A percentile compares a stretch with the other conserved stretches of the same genome.
These are phyloP conservation scores for Dynastes hyllus DNA, from an alignment of 2,888 invertebrate species.

Conservation along the genomic window DNA sequence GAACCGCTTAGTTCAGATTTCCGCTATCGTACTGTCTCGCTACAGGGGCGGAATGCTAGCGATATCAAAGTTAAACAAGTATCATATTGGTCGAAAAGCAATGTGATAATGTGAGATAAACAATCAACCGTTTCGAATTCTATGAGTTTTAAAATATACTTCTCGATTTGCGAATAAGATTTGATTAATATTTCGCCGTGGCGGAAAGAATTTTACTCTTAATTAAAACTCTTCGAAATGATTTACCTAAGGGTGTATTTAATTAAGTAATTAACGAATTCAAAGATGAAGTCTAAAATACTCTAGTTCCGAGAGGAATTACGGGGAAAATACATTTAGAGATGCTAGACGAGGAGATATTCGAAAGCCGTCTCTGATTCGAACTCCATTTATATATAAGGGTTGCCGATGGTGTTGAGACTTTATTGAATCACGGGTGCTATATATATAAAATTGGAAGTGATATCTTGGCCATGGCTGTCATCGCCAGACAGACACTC, in stretches of 20 bases:
- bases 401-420: slow-evolving; percentile 70
- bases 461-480: slow-evolving; percentile 68
- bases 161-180: too few species aligned
- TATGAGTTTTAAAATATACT: too few species aligned
- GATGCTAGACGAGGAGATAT: slow-evolving; percentile 19
- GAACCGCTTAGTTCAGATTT: slow-evolving; percentile 60
- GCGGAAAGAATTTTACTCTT: slow-evolving; percentile 21
- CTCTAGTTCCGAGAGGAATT: background rate
- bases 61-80: slow-evolving; percentile 45
- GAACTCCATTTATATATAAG: slow-evolving; percentile 64
- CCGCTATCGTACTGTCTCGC: slow-evolving; percentile 55
- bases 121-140: too few species aligned
- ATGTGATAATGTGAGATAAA: too few species aligned
- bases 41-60: slow-evolving; percentile 48
- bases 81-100: slow-evolving; percentile 6
- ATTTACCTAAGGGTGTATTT: slow-evolving; percentile 3
- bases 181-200: background rate
- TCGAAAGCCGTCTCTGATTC: slow-evolving; percentile 49
- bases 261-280: slow-evolving; percentile 34
- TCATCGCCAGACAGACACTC: slow-evolving; percentile 67
- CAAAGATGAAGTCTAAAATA: background rate
- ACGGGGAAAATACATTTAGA: background rate
- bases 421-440: slow-evolving; percentile 67
- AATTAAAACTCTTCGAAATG: slow-evolving; percentile 24
- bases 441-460: slow-evolving; percentile 67